Evolutionary conservation across 1,140 invertebrate species (phyloP).

Genomic region (Heliconius eleuchia): DNA sequence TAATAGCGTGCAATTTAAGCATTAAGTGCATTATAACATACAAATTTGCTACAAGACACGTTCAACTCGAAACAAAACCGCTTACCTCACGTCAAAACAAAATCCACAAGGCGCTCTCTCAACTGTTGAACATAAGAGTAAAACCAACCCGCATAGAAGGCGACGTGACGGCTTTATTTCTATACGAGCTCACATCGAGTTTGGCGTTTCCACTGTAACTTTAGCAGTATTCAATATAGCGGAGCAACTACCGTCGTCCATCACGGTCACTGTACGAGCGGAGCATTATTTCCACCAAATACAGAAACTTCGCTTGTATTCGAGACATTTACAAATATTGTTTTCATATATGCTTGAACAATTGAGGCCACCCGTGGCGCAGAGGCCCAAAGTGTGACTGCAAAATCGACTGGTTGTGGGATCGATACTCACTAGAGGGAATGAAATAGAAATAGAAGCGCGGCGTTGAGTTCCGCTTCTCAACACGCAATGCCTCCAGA

Average conservation of each 20-base stretch:
- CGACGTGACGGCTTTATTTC: constrained; percentile 22
- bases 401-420: no score
- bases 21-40: no score
- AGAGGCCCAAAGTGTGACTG: no score
- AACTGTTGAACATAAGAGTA: constrained; percentile 26
- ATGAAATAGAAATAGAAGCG: no score
- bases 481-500: no score
- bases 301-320: neutral
- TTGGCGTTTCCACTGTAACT: constrained; percentile 6
- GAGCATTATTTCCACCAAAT: constrained; percentile 10
- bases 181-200: neutral
- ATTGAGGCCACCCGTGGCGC: no score
- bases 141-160: constrained; percentile 13
- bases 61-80: neutral
- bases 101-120: neutral
- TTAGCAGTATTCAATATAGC: constrained; percentile 7
- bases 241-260: constrained; percentile 8
- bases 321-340: constrained; percentile 4
- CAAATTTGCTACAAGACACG: no score
- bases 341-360: neutral
- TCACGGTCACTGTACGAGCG: neutral
- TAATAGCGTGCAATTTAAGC: no score
- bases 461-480: no score
- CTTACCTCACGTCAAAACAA: constrained; percentile 11
- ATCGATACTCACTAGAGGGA: no score